These are phyloP conservation scores for Nymphalis urticae DNA, from an alignment of 2,888 invertebrate genomes.

Conservation along the genomic window DNA sequence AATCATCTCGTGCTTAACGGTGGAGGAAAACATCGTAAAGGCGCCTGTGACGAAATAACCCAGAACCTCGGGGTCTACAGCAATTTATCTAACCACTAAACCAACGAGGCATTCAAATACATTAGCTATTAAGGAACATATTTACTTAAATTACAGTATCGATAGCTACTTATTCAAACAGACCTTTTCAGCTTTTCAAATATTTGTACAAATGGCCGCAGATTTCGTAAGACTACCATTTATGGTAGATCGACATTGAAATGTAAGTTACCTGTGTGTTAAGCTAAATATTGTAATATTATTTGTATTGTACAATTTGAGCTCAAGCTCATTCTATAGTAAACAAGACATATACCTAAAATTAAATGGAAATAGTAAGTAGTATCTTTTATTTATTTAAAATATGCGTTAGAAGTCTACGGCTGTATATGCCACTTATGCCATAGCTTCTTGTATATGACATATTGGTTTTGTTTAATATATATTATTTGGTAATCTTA, in stretches of 20 bases:
- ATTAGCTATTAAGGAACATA: constrained; percentile 15
- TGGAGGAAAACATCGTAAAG: too few relatives aligned
- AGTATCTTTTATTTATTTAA: constrained; percentile 29
- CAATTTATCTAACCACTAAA: too few relatives aligned
- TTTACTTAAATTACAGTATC: constrained; percentile 10
- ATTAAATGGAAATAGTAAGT: constrained; percentile 23
- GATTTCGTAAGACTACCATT: constrained; percentile 57
- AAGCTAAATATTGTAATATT: constrained; percentile 42
- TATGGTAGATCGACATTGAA: constrained; percentile 60
- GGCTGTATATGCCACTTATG: too few relatives aligned
- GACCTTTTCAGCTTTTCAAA: constrained; percentile 40
- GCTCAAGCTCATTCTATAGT: constrained; percentile 45
- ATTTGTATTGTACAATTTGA: constrained; percentile 46
- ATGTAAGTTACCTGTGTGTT: constrained; percentile 40
- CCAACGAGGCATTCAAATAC: not conserved
- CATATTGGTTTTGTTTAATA: not conserved
- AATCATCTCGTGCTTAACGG: too few relatives aligned
- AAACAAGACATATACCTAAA: constrained; percentile 44
- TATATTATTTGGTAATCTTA: not conserved
- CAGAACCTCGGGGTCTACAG: too few relatives aligned
- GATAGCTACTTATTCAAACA: constrained; percentile 15
- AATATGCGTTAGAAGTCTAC: constrained; percentile 27
- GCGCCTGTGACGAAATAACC: too few relatives aligned
- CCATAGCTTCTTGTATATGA: not conserved
- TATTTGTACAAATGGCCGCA: constrained; percentile 49